Percentiles rank a stretch among this genome's conserved stretches.
Conservation (phyloP, 1,140 invertebrate genomes). For the Apis florea region DNA sequence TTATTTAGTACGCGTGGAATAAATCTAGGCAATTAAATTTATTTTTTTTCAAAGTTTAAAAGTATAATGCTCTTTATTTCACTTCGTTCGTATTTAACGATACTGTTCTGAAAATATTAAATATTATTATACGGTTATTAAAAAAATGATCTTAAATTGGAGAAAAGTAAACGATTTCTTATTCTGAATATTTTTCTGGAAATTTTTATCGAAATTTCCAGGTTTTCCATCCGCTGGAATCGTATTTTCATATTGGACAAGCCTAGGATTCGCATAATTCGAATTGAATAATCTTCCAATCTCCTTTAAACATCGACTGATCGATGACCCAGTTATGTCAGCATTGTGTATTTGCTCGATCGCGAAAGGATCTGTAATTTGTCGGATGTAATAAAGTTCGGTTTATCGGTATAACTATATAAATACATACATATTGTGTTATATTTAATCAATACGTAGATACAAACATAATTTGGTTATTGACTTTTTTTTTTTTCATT, state of each 20-base stretch:
- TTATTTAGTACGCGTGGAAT: too few species aligned
- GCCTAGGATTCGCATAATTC: slow-evolving; percentile 47
- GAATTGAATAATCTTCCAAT: slow-evolving; percentile 37
- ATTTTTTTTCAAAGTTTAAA: too few species aligned
- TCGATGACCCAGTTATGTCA: slow-evolving; percentile 47
- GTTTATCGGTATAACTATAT: background rate
- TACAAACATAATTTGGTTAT: too few species aligned
- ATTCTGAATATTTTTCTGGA: background rate
- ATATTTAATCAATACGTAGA: background rate
- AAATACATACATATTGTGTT: too few species aligned
- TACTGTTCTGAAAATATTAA: too few species aligned
- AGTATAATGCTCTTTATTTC: too few species aligned
- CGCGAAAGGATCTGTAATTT: background rate
- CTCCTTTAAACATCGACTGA: slow-evolving; percentile 41
- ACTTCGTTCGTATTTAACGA: too few species aligned
- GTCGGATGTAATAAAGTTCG: background rate
- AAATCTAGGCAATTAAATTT: too few species aligned
- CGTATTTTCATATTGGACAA: slow-evolving; percentile 6
- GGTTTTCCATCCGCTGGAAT: background rate
- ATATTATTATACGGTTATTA: too few species aligned
- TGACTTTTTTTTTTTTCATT: background rate
- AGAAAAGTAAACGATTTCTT: too few species aligned
- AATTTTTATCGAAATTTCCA: background rate
- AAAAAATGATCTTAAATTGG: too few species aligned
- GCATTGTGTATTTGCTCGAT: slow-evolving; percentile 34